Conservation (phyloP, 37 sponge, comb jelly and placozoan genomes). For the Oscarella lobularis region DNA sequence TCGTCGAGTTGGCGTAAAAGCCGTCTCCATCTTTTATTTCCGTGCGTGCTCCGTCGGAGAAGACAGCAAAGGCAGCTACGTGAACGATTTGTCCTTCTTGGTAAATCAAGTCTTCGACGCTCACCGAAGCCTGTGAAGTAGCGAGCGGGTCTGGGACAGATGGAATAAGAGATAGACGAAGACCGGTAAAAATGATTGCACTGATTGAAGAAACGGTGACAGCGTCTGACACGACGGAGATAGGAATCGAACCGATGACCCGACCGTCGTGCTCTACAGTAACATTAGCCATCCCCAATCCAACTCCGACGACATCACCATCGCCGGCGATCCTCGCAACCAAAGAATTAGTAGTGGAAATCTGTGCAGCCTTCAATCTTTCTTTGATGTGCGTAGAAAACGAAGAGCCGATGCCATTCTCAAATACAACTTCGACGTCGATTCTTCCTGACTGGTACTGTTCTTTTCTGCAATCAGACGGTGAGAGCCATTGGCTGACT, state of each 20-base stretch:
- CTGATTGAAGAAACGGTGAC: not conserved
- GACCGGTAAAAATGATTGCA: not conserved
- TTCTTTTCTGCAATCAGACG: not conserved
- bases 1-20: not conserved
- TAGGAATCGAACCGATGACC: not conserved
- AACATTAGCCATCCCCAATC: not conserved
- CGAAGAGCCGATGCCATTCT: not conserved
- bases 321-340: not conserved
- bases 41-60: not conserved
- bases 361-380: not conserved
- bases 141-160: too few relatives aligned
- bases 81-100: not conserved
- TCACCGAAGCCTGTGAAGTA: not conserved
- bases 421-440: not conserved
- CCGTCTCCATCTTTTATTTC: not conserved
- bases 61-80: slow-evolving; percentile 3
- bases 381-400: not conserved
- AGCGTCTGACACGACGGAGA: not conserved
- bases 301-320: not conserved
- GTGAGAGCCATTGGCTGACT: not conserved
- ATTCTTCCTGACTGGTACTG: not conserved
- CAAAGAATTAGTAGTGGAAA: not conserved
- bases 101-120: not conserved
- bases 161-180: not conserved
- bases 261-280: not conserved